Evolutionary conservation across 2,797 vertebrate genomes (phyloP).

Genomic region (Enteromius thamalakanensis): DNA sequence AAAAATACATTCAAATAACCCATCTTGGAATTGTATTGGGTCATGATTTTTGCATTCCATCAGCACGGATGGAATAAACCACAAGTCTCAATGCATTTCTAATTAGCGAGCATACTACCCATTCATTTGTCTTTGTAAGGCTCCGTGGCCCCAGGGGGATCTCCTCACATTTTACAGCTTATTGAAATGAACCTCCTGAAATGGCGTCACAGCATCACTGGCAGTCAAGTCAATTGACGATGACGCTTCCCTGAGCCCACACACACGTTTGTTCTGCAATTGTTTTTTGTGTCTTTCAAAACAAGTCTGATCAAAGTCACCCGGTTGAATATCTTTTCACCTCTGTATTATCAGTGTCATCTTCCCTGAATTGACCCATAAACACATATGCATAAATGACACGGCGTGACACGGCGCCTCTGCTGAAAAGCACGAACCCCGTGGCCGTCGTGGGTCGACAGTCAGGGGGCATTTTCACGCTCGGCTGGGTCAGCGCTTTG

Average conservation of each 20-base stretch:
- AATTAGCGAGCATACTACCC: constrained; percentile 42
- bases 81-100: constrained; percentile 42
- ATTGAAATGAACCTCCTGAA: constrained; percentile 47
- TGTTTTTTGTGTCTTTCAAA: constrained; percentile 18
- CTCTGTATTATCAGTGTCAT: neutral
- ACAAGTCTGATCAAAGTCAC: constrained; percentile 8
- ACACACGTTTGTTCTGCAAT: constrained; percentile 18
- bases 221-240: constrained; percentile 38
- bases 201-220: constrained; percentile 14
- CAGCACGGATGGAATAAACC: constrained; percentile 21
- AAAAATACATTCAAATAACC: constrained; percentile 33
- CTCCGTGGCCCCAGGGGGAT: constrained; percentile 3
- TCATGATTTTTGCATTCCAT: constrained; percentile 38
- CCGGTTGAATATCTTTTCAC: constrained; percentile 34
- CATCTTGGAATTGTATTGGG: constrained; percentile 13
- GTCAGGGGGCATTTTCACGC: constrained; percentile 43
- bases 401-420: neutral
- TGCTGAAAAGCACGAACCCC: constrained; percentile 5
- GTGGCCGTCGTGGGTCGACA: constrained; percentile 21
- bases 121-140: constrained; percentile 22
- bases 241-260: constrained; percentile 14
- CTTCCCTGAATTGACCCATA: constrained; percentile 32
- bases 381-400: constrained; percentile 40
- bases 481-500: constrained; percentile 45
- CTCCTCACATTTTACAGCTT: constrained; percentile 33